These are phyloP conservation scores for Monarcha castaneiventris DNA, from an alignment of 2,113 vertebrate species.

Conservation along the genomic window DNA sequence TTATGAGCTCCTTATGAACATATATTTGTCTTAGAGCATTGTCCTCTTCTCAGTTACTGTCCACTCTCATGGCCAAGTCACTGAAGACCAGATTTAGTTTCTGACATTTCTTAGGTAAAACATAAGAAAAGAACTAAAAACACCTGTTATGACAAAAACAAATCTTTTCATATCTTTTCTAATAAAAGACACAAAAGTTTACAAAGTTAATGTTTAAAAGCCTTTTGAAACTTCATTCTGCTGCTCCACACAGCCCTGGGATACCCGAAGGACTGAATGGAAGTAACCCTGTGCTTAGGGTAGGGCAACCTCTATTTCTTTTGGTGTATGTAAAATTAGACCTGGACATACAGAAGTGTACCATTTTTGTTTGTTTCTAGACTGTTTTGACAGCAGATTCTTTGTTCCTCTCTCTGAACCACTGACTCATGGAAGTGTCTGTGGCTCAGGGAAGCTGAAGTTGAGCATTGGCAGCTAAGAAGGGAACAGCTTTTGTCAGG, in stretches of 20 bases:
- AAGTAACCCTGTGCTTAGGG: neutral
- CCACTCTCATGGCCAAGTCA: neutral
- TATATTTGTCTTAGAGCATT: neutral
- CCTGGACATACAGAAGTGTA: neutral
- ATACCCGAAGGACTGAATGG: neutral
- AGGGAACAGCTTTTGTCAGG: neutral
- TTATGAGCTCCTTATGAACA: neutral
- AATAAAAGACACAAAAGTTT: neutral
- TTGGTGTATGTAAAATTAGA: neutral
- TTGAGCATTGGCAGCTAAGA: neutral
- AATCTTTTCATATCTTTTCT: neutral
- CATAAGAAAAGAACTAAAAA: neutral
- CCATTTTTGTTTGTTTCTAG: neutral
- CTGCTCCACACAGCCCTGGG: neutral
- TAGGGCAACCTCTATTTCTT: neutral
- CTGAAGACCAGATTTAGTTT: neutral
- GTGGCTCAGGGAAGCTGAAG: neutral
- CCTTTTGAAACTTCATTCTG: neutral
- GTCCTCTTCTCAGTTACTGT: neutral
- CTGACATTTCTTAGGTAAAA: neutral
- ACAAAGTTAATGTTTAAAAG: neutral
- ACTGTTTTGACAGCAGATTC: neutral
- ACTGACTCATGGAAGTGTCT: neutral
- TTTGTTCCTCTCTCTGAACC: neutral
- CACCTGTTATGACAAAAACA: neutral